A percentile compares a stretch with the other conserved stretches of the same genome.
Evolutionary conservation across 1,140 invertebrate genomes (phyloP).

Genomic region (Drosophila burlai): DNA sequence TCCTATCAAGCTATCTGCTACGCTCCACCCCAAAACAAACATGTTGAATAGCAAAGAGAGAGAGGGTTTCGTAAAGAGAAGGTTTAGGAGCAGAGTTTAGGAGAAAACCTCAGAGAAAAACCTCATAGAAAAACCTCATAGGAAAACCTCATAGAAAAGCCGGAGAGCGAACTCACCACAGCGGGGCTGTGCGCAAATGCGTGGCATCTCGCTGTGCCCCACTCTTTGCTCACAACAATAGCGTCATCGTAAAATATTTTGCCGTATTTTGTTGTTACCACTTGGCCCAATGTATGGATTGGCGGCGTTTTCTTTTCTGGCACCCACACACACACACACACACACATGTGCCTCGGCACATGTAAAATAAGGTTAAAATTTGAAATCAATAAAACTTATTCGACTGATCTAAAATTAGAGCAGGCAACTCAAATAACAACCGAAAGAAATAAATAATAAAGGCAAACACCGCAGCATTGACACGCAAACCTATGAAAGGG

Average conservation of each 20-base stretch:
- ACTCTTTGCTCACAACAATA: constrained; percentile 64
- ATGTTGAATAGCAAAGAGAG: constrained; percentile 63
- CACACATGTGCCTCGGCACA: constrained; percentile 13
- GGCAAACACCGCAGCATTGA: constrained; percentile 41
- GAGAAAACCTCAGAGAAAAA: background rate
- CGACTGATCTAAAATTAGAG: constrained; percentile 79
- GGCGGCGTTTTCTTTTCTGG: constrained; percentile 49
- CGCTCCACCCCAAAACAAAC: constrained; percentile 53
- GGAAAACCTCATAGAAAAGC: constrained; percentile 18
- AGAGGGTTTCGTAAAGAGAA: constrained; percentile 1
- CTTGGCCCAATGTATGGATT: constrained; percentile 50
- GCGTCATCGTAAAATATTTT: constrained; percentile 78
- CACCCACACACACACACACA: constrained; percentile 14
- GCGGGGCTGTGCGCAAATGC: constrained; percentile 57
- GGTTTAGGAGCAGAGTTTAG: background rate
- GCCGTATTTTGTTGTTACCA: constrained; percentile 75
- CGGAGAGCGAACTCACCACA: constrained; percentile 60
- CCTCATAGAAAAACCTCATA: constrained; percentile 9
- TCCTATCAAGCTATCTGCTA: constrained; percentile 58
- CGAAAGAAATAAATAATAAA: constrained; percentile 56
- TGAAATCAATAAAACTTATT: constrained; percentile 84
- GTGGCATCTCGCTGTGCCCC: constrained; percentile 17
- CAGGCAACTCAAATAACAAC: constrained; percentile 49
- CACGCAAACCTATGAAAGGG: constrained; percentile 46
- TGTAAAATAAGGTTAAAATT: constrained; percentile 82